Evolutionary conservation across 2,888 invertebrate genomes (phyloP).

Genomic region (Drosophila kuntzei): DNA sequence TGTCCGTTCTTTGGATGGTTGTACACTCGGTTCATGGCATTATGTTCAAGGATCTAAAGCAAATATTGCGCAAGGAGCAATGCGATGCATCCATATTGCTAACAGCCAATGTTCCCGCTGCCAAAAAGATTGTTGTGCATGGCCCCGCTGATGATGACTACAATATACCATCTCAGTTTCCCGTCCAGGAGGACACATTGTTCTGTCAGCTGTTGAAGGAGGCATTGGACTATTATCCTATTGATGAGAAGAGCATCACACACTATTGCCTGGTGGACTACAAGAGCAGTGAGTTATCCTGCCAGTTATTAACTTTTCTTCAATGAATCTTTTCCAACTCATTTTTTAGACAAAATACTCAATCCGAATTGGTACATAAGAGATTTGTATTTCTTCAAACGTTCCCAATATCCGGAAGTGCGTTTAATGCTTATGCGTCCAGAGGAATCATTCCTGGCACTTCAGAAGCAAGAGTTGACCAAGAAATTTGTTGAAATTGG

Average conservation of each 20-base stretch:
- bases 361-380: conserved; percentile 97
- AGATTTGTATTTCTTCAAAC: conserved; percentile 97
- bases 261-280: conserved; percentile 98
- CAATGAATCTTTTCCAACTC: neutral
- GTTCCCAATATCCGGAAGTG: conserved; percentile 98
- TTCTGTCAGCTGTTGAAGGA: conserved; percentile 97
- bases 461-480: conserved; percentile 95
- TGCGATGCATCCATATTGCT: conserved; percentile 99
- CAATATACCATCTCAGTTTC: conserved; percentile 99
- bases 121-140: conserved; percentile 99
- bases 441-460: conserved; percentile 94
- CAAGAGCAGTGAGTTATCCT: conserved; percentile 94
- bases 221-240: conserved; percentile 98
- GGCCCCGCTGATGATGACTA: conserved; percentile 94
- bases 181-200: conserved; percentile 98
- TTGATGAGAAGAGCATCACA: conserved; percentile 94
- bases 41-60: conserved; percentile 99
- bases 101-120: conserved; percentile 99
- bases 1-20: conserved; percentile 99
- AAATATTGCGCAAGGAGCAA: conserved; percentile 98
- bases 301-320: neutral
- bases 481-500: conserved; percentile 99
- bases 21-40: conserved; percentile 99
- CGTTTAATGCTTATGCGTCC: conserved; percentile 97
- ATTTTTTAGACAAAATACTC: conserved; percentile 94